Percentiles rank a stretch among this genome's conserved stretches.
Evolutionary conservation across 2,113 vertebrate genomes (phyloP).

Genomic region (Lutjanus erythropterus): DNA sequence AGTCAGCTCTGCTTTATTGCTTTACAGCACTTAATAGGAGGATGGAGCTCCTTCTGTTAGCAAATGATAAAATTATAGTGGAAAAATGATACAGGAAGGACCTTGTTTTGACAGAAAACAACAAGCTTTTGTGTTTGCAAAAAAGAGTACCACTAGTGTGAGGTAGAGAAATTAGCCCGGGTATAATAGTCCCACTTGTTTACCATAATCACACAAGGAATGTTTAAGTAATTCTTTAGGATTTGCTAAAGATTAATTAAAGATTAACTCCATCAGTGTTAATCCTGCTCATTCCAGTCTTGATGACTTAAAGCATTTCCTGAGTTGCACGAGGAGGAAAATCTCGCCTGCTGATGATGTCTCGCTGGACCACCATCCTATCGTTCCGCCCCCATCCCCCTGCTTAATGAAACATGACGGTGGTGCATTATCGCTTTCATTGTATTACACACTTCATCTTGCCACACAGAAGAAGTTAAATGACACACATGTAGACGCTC

Average conservation of each 20-base stretch:
- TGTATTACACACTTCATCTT: slow-evolving; percentile 64
- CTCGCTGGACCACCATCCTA: slow-evolving; percentile 45
- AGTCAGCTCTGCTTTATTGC: not conserved
- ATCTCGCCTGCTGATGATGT: slow-evolving; percentile 19
- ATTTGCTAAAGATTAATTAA: slow-evolving; percentile 59
- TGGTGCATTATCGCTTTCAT: slow-evolving; percentile 58
- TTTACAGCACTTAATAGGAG: not conserved
- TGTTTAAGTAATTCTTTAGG: slow-evolving; percentile 16
- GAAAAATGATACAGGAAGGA: not conserved
- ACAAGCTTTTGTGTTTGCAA: not conserved
- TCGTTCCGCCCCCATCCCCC: slow-evolving; percentile 42
- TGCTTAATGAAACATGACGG: slow-evolving; percentile 74
- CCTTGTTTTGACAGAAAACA: slow-evolving; percentile 4
- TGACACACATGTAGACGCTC: slow-evolving; percentile 31
- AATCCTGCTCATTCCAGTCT: slow-evolving; percentile 57
- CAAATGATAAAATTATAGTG: not conserved
- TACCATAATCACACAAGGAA: slow-evolving; percentile 42
- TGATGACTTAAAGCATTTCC: slow-evolving; percentile 55
- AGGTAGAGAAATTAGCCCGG: slow-evolving; percentile 10
- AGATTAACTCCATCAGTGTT: slow-evolving; percentile 53
- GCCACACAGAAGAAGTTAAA: slow-evolving; percentile 61
- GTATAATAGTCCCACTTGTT: slow-evolving; percentile 32
- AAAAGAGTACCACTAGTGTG: slow-evolving; percentile 12
- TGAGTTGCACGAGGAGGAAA: slow-evolving; percentile 23
- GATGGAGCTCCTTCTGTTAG: not conserved